A percentile compares a stretch with the other conserved stretches of the same genome.
Evolutionary conservation across 2,888 invertebrate genomes (phyloP).

Genomic region (Lasioglossum figueresi): DNA sequence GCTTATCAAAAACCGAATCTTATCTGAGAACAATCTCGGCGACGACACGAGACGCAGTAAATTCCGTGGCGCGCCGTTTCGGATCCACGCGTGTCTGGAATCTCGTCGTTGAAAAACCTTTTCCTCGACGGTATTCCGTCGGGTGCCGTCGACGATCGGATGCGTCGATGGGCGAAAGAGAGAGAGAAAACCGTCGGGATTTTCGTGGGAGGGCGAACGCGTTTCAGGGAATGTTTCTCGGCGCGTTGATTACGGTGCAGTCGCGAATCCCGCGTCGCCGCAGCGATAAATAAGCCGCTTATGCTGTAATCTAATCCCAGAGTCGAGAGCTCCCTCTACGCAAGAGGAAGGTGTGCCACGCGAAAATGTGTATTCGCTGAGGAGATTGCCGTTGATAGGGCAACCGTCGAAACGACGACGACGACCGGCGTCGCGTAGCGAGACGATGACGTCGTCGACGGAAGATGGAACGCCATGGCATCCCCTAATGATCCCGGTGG

Average conservation of each 20-base stretch:
- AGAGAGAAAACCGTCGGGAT: background rate
- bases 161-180: background rate
- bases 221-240: slow-evolving; percentile 41
- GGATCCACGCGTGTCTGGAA: slow-evolving; percentile 33
- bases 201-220: slow-evolving; percentile 5
- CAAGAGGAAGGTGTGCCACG: slow-evolving; percentile 26
- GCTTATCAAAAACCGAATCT: slow-evolving; percentile 9
- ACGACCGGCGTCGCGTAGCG: background rate
- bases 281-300: slow-evolving; percentile 73
- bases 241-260: slow-evolving; percentile 55
- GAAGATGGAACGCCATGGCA: slow-evolving; percentile 26
- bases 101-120: slow-evolving; percentile 27
- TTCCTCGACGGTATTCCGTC: background rate
- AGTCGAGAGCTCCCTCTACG: slow-evolving; percentile 32
- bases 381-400: slow-evolving; percentile 63
- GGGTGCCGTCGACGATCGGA: background rate
- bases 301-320: slow-evolving; percentile 68
- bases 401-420: slow-evolving; percentile 43
- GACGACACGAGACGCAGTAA: slow-evolving; percentile 1
- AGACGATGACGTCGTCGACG: background rate
- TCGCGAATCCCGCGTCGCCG: slow-evolving; percentile 50
- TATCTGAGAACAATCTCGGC: slow-evolving; percentile 3
- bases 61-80: slow-evolving; percentile 15
- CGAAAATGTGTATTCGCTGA: slow-evolving; percentile 47
- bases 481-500: slow-evolving; percentile 36